phyloP scores from a whole-genome alignment of 2,113 vertebrate species.

The Macrotus californicus region DNA sequence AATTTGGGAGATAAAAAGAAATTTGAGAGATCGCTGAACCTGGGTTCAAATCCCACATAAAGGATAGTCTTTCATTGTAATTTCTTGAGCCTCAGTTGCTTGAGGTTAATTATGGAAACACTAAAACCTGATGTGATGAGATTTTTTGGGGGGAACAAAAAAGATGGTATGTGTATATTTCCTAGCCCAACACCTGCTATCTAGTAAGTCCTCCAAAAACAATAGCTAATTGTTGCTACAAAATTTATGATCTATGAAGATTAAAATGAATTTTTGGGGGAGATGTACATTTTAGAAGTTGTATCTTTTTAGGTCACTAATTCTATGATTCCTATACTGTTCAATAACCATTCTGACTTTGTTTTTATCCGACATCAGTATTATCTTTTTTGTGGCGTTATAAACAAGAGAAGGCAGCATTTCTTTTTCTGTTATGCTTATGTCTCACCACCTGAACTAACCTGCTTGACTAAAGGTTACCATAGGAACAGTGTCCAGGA shows the following conservation, averaged over 20 bases:
- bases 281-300: background rate
- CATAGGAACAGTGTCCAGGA: constrained; percentile 32
- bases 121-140: background rate
- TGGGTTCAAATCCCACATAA: background rate
- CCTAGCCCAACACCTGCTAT: background rate
- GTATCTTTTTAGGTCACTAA: background rate
- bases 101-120: background rate
- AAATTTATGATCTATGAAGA: background rate
- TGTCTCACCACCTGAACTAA: background rate
- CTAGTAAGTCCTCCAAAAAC: background rate
- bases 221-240: background rate
- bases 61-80: background rate
- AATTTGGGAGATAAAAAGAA: background rate
- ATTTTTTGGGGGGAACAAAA: background rate
- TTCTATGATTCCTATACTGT: background rate
- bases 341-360: background rate
- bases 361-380: background rate
- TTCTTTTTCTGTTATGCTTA: background rate
- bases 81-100: background rate
- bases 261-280: background rate
- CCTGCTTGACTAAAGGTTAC: constrained; percentile 28
- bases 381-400: background rate
- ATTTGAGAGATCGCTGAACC: background rate
- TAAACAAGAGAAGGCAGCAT: background rate
- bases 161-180: background rate